A percentile compares a stretch with the other conserved stretches of the same genome.
phyloP scores from a whole-genome alignment of 1,140 invertebrate genomes.

The Euschistus heros region DNA sequence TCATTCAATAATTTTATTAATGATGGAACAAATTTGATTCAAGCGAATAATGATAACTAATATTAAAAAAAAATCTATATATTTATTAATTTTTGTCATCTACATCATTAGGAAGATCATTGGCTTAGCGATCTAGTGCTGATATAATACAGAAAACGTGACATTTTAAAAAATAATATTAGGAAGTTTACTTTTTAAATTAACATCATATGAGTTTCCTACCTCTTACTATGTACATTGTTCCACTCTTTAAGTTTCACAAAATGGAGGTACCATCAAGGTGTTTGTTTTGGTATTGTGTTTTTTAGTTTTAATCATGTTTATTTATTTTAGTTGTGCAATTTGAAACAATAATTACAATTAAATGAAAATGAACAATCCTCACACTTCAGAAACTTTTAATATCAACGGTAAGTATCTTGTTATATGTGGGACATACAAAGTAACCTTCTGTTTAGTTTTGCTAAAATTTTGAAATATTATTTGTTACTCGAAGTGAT shows the following conservation, averaged over 20 bases:
- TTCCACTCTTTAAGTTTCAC: constrained; percentile 15
- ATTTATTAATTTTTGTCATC: too few relatives aligned
- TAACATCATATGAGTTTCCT: background rate
- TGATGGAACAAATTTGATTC: too few relatives aligned
- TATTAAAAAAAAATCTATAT: too few relatives aligned
- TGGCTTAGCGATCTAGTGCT: too few relatives aligned
- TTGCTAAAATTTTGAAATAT: constrained; percentile 4
- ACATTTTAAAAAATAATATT: background rate
- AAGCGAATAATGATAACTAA: too few relatives aligned
- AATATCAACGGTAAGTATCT: constrained; percentile 30
- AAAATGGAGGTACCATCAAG: constrained; percentile 14
- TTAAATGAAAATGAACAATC: constrained; percentile 29
- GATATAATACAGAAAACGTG: too few relatives aligned
- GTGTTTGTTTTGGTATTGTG: constrained; percentile 15
- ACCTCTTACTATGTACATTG: background rate
- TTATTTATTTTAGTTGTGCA: background rate
- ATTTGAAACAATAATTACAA: background rate
- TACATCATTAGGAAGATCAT: too few relatives aligned
- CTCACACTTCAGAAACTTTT: constrained; percentile 29
- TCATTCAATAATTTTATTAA: too few relatives aligned
- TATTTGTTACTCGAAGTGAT: background rate
- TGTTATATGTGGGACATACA: background rate
- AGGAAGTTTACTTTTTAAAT: background rate
- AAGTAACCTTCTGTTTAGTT: constrained; percentile 19
- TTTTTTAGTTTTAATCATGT: constrained; percentile 6